phyloP scores from a whole-genome alignment of 2,888 invertebrate species.

The Halictus ligatus region DNA sequence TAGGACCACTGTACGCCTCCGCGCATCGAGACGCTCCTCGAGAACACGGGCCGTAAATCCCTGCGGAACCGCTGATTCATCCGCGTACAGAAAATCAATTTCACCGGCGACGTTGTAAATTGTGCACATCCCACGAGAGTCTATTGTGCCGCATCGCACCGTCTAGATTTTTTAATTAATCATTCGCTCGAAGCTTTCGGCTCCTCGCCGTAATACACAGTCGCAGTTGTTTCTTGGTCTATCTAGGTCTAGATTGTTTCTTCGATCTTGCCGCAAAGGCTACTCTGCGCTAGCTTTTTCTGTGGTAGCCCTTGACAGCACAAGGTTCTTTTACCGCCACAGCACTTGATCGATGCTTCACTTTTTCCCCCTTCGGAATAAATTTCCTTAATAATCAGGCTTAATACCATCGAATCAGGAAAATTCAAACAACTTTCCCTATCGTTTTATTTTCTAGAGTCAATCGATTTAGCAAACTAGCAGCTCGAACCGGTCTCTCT shows the following conservation, averaged over 20 bases:
- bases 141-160: background rate
- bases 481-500: background rate
- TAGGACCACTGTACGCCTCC: too few relatives aligned
- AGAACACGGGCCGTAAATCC: background rate
- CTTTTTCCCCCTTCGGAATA: background rate
- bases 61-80: background rate
- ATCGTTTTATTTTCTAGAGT: background rate
- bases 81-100: background rate
- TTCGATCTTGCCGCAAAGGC: background rate
- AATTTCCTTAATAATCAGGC: background rate
- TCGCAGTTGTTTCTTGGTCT: background rate
- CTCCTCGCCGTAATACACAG: background rate
- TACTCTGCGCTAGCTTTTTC: background rate
- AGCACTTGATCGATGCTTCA: background rate
- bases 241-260: background rate
- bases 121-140: background rate
- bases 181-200: background rate
- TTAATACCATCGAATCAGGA: background rate
- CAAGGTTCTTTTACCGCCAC: background rate
- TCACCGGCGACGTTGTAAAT: background rate
- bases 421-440: background rate
- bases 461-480: background rate
- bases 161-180: background rate
- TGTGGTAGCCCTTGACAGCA: background rate
- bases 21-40: background rate